phyloP scores from a whole-genome alignment of 2,113 vertebrate species.

The Zosterops borbonicus region DNA sequence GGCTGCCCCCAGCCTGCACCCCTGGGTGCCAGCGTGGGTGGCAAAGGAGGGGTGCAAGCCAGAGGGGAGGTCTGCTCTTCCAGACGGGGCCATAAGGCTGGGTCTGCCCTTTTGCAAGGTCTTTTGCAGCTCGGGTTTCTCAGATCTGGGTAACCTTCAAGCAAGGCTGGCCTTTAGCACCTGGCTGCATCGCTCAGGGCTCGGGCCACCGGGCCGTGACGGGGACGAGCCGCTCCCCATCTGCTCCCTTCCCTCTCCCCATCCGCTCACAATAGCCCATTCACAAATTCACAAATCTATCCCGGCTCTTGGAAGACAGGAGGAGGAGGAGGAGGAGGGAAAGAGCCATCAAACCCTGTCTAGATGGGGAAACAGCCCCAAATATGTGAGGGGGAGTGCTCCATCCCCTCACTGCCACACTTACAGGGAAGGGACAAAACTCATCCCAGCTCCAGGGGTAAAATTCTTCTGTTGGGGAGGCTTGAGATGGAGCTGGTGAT shows the following conservation, averaged over 20 bases:
- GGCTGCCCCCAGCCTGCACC: background rate
- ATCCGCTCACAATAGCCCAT: conserved; percentile 34
- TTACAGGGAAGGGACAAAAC: background rate
- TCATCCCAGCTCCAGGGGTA: background rate
- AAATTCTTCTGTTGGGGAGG: rapidly evolving
- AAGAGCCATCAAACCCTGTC: background rate
- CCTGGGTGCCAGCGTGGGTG: background rate
- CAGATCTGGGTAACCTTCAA: background rate
- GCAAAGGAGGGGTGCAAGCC: background rate
- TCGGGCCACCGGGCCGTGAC: background rate
- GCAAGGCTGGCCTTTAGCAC: conserved; percentile 51
- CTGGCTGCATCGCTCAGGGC: conserved; percentile 53
- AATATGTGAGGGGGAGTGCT: rapidly evolving
- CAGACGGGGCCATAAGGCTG: background rate
- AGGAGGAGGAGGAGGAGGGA: background rate
- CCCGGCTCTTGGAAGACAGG: background rate
- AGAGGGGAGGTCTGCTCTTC: background rate
- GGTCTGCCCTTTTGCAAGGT: background rate
- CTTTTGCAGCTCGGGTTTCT: background rate
- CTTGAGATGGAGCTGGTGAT: background rate
- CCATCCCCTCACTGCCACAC: background rate
- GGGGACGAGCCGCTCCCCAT: background rate
- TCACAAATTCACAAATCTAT: conserved; percentile 65
- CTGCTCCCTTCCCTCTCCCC: background rate
- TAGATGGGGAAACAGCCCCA: background rate